Conservation (phyloP, 2,113 vertebrate species). For the Colinus virginianus region DNA sequence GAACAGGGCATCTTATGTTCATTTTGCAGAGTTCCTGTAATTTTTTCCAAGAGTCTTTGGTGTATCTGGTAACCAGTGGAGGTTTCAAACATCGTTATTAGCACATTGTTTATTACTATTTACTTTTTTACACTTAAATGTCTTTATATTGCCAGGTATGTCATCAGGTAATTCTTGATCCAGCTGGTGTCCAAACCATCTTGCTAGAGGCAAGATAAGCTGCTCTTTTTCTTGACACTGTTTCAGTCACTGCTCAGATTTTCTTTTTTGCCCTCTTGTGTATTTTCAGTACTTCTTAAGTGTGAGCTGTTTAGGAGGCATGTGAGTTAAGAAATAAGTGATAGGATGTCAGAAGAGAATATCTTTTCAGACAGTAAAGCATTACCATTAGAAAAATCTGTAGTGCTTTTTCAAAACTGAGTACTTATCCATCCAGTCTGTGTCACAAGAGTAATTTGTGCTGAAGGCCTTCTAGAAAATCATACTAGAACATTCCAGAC, state of each 20-base stretch:
- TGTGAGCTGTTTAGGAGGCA: not conserved
- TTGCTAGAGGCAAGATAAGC: not conserved
- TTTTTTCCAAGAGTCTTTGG: not conserved
- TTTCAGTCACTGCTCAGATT: not conserved
- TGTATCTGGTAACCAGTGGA: not conserved
- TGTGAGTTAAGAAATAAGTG: not conserved
- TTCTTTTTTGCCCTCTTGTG: not conserved
- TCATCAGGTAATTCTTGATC: not conserved
- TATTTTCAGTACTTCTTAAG: not conserved
- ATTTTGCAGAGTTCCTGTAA: not conserved
- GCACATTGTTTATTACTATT: not conserved
- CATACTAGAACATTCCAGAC: not conserved
- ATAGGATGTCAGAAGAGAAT: not conserved
- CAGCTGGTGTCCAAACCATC: not conserved
- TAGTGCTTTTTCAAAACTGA: not conserved
- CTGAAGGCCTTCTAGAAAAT: not conserved
- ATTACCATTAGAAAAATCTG: not conserved
- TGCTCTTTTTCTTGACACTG: fast-evolving
- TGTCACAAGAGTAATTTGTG: not conserved
- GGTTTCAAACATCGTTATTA: not conserved
- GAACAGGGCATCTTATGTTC: not conserved
- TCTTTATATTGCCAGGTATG: not conserved
- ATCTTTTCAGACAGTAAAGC: not conserved
- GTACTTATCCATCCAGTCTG: not conserved
- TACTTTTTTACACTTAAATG: not conserved